These are phyloP conservation scores for Phenganax subtilis DNA, from an alignment of 92 coral and sea anemone genomes.

Conservation along the genomic window DNA sequence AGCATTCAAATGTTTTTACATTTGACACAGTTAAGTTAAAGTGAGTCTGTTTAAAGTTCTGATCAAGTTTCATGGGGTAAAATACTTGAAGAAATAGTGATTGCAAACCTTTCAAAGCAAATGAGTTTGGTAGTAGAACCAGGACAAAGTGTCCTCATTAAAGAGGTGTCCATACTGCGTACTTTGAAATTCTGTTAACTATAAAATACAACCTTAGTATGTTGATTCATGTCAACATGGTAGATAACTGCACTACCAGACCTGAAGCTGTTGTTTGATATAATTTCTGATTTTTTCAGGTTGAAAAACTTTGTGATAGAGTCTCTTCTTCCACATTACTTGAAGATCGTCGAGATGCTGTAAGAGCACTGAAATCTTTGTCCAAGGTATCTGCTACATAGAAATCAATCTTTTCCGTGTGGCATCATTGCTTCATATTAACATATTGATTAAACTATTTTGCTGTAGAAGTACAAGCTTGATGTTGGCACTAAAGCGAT, in stretches of 20 bases:
- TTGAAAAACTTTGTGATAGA: conserved; percentile 87
- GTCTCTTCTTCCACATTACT: conserved; percentile 89
- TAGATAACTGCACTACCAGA: background rate
- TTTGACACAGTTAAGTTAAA: background rate
- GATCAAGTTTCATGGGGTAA: background rate
- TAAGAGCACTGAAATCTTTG: conserved; percentile 86
- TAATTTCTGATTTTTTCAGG: conserved; percentile 41
- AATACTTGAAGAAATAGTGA: background rate
- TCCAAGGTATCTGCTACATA: conserved; percentile 62
- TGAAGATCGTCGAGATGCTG: conserved; percentile 99
- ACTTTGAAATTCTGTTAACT: no score
- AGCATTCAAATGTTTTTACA: background rate
- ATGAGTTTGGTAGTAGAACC: no score
- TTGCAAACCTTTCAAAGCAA: no score
- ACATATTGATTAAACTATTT: background rate
- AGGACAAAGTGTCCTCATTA: no score
- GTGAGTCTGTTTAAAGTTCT: background rate
- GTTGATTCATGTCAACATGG: background rate
- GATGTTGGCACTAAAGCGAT: conserved; percentile 96
- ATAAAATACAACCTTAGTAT: background rate
- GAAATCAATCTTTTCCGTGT: background rate
- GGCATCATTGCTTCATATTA: background rate
- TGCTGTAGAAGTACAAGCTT: conserved; percentile 68
- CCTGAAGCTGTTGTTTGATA: background rate
- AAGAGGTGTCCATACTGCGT: no score